Evolutionary conservation across 2,888 invertebrate genomes (phyloP).

Genomic region (Aphidius colemani): DNA sequence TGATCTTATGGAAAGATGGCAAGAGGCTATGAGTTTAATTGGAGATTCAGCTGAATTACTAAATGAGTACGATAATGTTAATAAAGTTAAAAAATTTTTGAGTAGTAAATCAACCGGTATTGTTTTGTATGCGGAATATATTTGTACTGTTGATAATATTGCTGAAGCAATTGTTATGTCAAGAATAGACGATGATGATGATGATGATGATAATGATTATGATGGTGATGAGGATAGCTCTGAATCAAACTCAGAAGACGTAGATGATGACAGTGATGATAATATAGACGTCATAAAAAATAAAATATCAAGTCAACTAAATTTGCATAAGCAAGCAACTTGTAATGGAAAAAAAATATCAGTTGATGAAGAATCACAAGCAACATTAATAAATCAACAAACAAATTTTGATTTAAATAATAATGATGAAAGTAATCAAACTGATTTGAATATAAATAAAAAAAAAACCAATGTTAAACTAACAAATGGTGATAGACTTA

Average conservation of each 20-base stretch:
- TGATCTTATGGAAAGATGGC: conserved; percentile 33
- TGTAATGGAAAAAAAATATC: background rate
- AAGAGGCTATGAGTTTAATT: conserved; percentile 27
- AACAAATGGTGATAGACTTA: too few species aligned
- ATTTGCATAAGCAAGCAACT: background rate
- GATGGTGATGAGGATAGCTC: background rate
- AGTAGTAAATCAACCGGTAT: conserved; percentile 35
- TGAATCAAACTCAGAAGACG: background rate
- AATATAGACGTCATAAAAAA: too few species aligned
- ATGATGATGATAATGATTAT: background rate
- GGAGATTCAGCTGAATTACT: conserved; percentile 28
- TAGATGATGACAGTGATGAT: background rate
- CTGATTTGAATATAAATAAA: too few species aligned
- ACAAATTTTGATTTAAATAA: too few species aligned
- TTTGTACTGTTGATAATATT: conserved; percentile 25
- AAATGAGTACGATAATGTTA: conserved; percentile 8
- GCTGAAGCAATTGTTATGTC: background rate
- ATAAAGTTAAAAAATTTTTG: conserved; percentile 39
- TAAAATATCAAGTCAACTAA: background rate
- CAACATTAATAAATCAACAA: too few species aligned
- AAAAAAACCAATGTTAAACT: too few species aligned
- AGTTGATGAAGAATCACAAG: background rate
- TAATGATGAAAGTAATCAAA: too few species aligned
- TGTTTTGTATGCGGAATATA: conserved; percentile 33
- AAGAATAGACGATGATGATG: background rate